phyloP scores from a whole-genome alignment of 2,113 vertebrate species.

The Bothrops jararaca region DNA sequence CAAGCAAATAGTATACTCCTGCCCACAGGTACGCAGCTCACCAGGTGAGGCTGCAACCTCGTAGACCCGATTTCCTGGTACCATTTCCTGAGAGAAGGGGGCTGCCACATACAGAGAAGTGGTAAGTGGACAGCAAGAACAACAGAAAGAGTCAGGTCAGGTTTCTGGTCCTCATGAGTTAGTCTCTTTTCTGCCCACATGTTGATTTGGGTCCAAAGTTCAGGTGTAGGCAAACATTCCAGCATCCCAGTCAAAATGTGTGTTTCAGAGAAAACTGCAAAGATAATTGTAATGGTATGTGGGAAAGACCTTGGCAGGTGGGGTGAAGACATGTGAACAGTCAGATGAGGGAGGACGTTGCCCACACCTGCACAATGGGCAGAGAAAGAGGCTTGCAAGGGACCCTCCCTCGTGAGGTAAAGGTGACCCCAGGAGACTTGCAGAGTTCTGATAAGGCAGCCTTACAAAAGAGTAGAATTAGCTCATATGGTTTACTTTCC shows the following conservation, averaged over 20 bases:
- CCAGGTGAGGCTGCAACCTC: constrained; percentile 63
- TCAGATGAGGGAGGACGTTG: neutral
- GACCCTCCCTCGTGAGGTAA: neutral
- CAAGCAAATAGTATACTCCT: neutral
- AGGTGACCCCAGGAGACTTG: neutral
- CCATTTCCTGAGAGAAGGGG: constrained; percentile 25
- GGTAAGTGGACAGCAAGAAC: neutral
- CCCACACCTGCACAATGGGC: neutral
- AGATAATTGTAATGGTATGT: neutral
- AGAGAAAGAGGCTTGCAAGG: neutral
- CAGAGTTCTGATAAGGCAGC: neutral
- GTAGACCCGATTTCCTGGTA: constrained; percentile 65
- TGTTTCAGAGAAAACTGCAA: neutral
- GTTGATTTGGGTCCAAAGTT: neutral
- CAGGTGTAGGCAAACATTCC: neutral
- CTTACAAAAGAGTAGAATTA: neutral
- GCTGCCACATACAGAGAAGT: neutral
- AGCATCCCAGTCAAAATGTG: neutral
- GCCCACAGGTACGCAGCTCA: neutral
- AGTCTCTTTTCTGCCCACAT: neutral
- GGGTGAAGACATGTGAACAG: neutral
- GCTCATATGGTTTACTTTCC: neutral
- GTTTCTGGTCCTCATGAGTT: neutral
- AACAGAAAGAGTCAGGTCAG: neutral
- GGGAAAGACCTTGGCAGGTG: neutral